Evolutionary conservation across 2,888 invertebrate genomes (phyloP), one percentile per base, ranked within the genome.

Genomic region (Drosophila quasianomalipes): DNA sequence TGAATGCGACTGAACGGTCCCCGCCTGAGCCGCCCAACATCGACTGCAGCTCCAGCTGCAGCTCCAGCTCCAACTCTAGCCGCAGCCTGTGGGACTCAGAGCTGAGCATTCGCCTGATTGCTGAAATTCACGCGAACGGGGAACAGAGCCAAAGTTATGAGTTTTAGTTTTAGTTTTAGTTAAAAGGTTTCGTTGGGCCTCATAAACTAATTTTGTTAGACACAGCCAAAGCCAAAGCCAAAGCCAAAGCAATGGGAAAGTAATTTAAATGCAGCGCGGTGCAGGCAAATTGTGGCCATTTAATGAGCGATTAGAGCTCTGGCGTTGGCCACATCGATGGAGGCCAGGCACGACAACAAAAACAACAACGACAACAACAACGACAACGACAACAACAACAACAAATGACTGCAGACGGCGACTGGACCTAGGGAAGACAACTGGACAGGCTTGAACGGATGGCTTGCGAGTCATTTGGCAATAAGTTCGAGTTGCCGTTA

Each of bases 261-360:
- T 89, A 76, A 88, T 89, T 87, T 89, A 88, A 86, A 87, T 89
- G 87, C 89, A 89, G 70, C 71, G 66, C 84, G 69, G 79, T 67
- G 74, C 85, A 77, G 87, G 82, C 84, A 85, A 85, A 85, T 85
- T 85, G 85, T 76, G 82, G 85, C 76, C 88, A 72, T 85, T 85
- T 85, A 89, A 85, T 89, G 85, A 89, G 88, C 88, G 85, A 87
- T 89, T 87, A 89, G 84, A 85, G 83, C 74, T 70, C 60, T 66
- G 44, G 44, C 71, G 49, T 58, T 64, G 77, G 76, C 81, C 84
- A 77, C 75, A 78, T 82, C 71, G 79, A 79, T 79, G 81, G 84
- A 57, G 65, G 73, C 61, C 68, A 73, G 74, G 84, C 89, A 85
- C 84, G 89, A 86, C 79, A 89, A 37, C 68, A 49, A 74, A 67